Percentiles rank a stretch among this genome's conserved stretches.
Evolutionary conservation across 2,797 vertebrate genomes (phyloP).

Genomic region (Bryconaethiops microstoma): DNA sequence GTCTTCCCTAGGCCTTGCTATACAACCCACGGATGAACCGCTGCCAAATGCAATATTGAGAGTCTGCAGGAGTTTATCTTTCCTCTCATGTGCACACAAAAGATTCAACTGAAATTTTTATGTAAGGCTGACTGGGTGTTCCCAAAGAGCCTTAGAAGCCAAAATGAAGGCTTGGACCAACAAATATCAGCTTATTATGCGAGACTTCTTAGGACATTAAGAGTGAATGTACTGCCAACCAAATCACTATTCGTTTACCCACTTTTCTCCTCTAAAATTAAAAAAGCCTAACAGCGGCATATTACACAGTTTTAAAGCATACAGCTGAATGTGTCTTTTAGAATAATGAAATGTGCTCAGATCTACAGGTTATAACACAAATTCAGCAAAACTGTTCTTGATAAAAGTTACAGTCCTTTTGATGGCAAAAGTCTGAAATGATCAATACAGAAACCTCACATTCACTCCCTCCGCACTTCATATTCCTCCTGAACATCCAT

Average conservation of each 20-base stretch:
- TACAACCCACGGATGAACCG: background rate
- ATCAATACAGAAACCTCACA: background rate
- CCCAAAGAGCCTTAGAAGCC: background rate
- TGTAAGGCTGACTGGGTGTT: background rate
- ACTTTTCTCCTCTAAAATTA: background rate
- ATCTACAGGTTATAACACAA: background rate
- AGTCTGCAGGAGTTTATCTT: background rate
- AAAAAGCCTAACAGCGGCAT: too few relatives aligned
- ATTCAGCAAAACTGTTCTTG: background rate
- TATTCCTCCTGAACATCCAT: background rate
- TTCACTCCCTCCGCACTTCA: background rate
- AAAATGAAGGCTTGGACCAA: background rate
- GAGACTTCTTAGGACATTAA: background rate
- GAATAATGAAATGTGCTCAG: background rate
- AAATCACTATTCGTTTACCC: background rate
- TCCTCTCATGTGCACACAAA: constrained; percentile 1
- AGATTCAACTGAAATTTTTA: constrained; percentile 8
- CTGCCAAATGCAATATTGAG: background rate
- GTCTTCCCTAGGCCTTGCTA: background rate
- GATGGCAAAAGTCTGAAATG: background rate
- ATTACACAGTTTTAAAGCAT: too few relatives aligned
- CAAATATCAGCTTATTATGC: background rate
- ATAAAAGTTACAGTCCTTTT: background rate
- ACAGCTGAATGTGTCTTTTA: background rate
- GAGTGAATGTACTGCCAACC: background rate